Conservation (phyloP, 1,140 invertebrate species). For the Diplogasteroides magnus region DNA sequence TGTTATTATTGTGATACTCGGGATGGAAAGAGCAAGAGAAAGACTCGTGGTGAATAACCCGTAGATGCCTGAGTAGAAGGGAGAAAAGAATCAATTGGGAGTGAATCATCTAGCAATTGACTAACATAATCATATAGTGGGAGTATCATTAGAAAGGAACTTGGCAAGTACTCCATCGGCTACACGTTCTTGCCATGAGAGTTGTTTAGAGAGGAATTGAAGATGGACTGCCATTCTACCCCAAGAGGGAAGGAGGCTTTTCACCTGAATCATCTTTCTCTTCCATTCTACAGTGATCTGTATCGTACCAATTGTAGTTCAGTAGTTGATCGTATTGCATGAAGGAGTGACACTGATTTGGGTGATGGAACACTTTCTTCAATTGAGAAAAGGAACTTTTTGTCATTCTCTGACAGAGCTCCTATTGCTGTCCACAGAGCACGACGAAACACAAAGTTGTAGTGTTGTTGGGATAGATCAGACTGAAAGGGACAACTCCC, state of each 20-base stretch:
- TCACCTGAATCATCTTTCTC: conserved; percentile 5
- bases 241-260: conserved; percentile 10
- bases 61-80: background rate
- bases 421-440: conserved; percentile 41
- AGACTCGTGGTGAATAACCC: too few species aligned
- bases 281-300: background rate
- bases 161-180: background rate
- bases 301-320: conserved; percentile 39
- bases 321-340: conserved; percentile 40
- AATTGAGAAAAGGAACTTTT: conserved; percentile 43
- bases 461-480: conserved; percentile 42
- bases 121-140: background rate
- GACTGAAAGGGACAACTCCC: too few species aligned
- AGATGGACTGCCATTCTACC: background rate
- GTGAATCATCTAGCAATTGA: background rate
- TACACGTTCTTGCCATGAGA: background rate
- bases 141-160: background rate
- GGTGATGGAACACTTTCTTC: conserved; percentile 28
- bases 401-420: conserved; percentile 34
- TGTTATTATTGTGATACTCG: too few species aligned
- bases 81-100: background rate
- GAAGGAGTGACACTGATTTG: conserved; percentile 33
- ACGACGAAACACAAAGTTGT: conserved; percentile 47
- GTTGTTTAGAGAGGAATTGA: background rate
- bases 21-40: too few species aligned